Conservation (phyloP, 2,113 vertebrate species). For the Anolis sagrei region DNA sequence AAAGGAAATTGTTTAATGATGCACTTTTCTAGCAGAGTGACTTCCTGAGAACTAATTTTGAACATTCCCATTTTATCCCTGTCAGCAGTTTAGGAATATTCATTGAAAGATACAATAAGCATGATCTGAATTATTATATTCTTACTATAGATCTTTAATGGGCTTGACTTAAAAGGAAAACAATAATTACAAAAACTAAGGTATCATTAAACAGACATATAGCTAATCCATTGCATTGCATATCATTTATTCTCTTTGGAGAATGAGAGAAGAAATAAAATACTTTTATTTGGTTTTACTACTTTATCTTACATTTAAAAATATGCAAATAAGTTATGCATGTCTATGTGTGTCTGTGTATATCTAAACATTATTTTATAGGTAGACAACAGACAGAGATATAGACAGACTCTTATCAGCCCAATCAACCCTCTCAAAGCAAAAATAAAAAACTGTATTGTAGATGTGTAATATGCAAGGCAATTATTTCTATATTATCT, state of each 20-base stretch:
- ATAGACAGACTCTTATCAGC: background rate
- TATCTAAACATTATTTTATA: too few species aligned
- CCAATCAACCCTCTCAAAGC: background rate
- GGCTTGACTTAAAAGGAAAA: background rate
- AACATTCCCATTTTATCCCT: background rate
- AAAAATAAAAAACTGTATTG: too few species aligned
- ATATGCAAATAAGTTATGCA: too few species aligned
- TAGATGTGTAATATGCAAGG: background rate
- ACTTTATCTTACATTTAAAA: too few species aligned
- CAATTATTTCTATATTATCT: background rate
- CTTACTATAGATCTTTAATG: background rate
- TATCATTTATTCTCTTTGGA: too few species aligned
- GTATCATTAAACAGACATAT: background rate
- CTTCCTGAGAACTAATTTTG: background rate
- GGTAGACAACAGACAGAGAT: background rate
- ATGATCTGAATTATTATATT: background rate
- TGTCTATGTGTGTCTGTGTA: too few species aligned
- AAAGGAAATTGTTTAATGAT: constrained; percentile 14
- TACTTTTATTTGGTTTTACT: too few species aligned
- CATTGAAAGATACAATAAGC: background rate
- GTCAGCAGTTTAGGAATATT: background rate
- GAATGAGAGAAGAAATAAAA: too few species aligned
- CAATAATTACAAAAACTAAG: background rate
- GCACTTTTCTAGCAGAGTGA: background rate
- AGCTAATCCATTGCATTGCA: too few species aligned